These are phyloP conservation scores for Cepphus grylle DNA, from an alignment of 2,113 vertebrate species.

Conservation along the genomic window DNA sequence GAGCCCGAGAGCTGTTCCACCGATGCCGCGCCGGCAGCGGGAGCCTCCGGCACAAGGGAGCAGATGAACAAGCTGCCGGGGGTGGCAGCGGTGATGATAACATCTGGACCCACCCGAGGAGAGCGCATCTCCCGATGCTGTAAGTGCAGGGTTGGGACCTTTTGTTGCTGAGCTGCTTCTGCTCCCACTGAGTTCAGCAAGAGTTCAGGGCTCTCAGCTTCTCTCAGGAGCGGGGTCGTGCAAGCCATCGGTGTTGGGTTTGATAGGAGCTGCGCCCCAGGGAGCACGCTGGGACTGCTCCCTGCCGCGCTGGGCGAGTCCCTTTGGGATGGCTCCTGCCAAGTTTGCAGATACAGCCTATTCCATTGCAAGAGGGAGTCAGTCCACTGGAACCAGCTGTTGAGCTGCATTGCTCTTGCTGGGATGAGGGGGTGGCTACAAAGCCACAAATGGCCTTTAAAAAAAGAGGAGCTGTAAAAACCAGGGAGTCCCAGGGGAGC, in stretches of 20 bases:
- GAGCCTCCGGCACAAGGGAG: constrained; percentile 43
- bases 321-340: not conserved
- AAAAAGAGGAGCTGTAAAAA: not conserved
- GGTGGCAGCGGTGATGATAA: constrained; percentile 39
- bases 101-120: constrained; percentile 48
- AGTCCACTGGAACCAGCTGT: not conserved
- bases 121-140: not conserved
- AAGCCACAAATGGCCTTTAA: not conserved
- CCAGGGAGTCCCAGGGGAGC: not conserved
- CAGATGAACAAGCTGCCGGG: not conserved
- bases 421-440: not conserved
- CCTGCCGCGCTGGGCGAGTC: not conserved
- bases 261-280: not conserved
- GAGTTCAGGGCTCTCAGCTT: not conserved
- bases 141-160: constrained; percentile 31
- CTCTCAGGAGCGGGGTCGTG: not conserved
- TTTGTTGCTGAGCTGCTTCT: not conserved
- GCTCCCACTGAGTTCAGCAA: not conserved
- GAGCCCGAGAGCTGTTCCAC: not conserved
- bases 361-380: not conserved
- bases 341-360: not conserved
- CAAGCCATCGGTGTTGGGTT: not conserved
- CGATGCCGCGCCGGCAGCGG: not conserved
- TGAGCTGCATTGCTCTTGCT: not conserved
- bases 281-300: not conserved